Conservation (phyloP, 2,888 invertebrate species). For the Lysandra coridon region DNA sequence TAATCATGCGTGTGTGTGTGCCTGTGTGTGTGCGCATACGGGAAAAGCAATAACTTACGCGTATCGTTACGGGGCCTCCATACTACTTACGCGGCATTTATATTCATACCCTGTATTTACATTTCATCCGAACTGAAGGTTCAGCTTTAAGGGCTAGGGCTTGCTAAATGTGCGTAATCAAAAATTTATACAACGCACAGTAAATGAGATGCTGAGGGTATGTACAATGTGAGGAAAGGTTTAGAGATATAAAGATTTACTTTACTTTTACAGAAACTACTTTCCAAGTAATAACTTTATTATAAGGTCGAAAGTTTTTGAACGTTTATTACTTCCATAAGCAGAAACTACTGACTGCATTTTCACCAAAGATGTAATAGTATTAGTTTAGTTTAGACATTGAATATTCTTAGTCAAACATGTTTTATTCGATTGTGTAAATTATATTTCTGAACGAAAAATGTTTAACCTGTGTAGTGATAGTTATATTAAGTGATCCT, state of each 20-base stretch:
- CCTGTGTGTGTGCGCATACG: slow-evolving; percentile 11
- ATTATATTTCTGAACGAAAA: no score
- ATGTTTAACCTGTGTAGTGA: no score
- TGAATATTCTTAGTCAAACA: no score
- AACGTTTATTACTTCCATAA: no score
- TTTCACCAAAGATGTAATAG: no score
- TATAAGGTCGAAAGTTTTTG: not conserved
- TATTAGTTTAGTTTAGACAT: no score
- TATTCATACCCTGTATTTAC: slow-evolving; percentile 78
- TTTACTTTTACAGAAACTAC: not conserved
- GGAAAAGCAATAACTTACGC: slow-evolving; percentile 24
- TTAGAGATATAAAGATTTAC: slow-evolving; percentile 1
- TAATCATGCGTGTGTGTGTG: not conserved
- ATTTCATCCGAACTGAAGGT: slow-evolving; percentile 55
- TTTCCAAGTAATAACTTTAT: not conserved
- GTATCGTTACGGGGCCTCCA: slow-evolving; percentile 50
- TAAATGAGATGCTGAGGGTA: slow-evolving; percentile 15
- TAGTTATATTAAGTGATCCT: no score
- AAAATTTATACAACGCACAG: slow-evolving; percentile 24
- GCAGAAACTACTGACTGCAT: no score
- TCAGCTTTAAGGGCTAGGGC: slow-evolving; percentile 26
- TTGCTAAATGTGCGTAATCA: slow-evolving; percentile 28
- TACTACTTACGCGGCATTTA: slow-evolving; percentile 74
- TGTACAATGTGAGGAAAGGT: slow-evolving; percentile 9
- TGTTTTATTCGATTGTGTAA: no score